Evolutionary conservation across 2,113 vertebrate species (phyloP).

Genomic region (Caranx melampygus): DNA sequence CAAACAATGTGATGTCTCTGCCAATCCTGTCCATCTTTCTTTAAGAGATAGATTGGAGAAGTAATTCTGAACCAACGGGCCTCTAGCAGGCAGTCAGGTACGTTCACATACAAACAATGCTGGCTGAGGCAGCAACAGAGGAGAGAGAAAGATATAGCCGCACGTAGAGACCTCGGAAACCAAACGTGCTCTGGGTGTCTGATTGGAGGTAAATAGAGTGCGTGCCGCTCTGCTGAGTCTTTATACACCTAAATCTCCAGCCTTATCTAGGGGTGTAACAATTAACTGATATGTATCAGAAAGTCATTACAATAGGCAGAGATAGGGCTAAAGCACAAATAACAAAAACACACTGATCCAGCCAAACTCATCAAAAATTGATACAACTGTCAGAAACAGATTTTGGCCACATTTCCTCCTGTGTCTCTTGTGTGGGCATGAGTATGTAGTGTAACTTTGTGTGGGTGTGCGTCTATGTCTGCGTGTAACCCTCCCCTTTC

Average conservation of each 20-base stretch:
- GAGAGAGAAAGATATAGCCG: not conserved
- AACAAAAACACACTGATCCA: not conserved
- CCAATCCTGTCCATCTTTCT: constrained; percentile 36
- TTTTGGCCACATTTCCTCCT: constrained; percentile 2
- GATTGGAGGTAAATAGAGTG: constrained; percentile 4
- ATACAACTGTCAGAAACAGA: constrained; percentile 18
- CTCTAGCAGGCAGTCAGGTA: constrained; percentile 29
- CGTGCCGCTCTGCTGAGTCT: constrained; percentile 6
- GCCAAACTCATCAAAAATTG: constrained; percentile 29
- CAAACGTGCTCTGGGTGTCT: constrained; percentile 10
- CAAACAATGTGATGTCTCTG: not conserved
- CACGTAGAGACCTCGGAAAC: constrained; percentile 16
- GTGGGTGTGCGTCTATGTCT: no score
- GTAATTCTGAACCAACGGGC: constrained; percentile 38
- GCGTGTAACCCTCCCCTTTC: not conserved
- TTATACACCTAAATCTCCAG: constrained; percentile 13
- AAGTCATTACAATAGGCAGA: constrained; percentile 23
- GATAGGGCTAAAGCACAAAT: constrained; percentile 7
- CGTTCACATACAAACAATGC: constrained; percentile 15
- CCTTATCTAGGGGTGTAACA: constrained; percentile 5
- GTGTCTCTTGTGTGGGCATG: not conserved
- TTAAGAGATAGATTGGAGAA: constrained; percentile 25
- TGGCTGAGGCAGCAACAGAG: not conserved
- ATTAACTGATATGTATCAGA: constrained; percentile 24
- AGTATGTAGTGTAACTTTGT: not conserved